Base-by-base conservation (phyloP, 92 coral and sea anemone species). In the Phenganax marumi region DNA sequence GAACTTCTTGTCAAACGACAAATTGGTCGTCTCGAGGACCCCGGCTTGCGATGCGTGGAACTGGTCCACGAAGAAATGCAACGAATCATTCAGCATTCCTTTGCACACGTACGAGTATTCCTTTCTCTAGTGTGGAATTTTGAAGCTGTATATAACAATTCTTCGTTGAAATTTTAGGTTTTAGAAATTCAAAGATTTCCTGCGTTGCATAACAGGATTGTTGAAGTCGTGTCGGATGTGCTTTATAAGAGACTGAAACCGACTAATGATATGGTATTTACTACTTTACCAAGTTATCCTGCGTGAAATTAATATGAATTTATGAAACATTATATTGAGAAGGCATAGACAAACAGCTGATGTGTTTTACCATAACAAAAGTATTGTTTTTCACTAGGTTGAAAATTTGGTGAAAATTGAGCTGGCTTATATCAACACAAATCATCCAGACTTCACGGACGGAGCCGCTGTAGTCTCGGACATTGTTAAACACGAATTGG, bases 1-100 rank as follows among this genome's bases (percentile, higher is more conserved):
- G 97, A 93, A 70, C 82, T 93, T 47, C 75, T 93, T 39, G 97
- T 93, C 18, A 93, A 93, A 80, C 87, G 97, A 61, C 97, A 93
- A 85, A 93, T 93, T 24, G 90, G 97, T 50, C 90, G 97, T n/a
- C 83, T 93, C 39, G 97, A 93, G 51, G 97, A 93, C 52, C 97
- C 97, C 48, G 92, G 97, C 77, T 87, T 93, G 64, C 88, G 97
- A 10, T 93, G 97, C 75, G 96, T 93, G 68, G 97, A 93, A 83
- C 89, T 93, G 26, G 97, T 93, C 55, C 97, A 93, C 24, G 97
- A 93, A 50, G 97, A 93, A 87, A 93, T 93, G 97, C 97, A 91
- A 84, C 86, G 97, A 77, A 93, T 93, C 57, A 90, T 93, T 55
- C 97, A 93, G 73, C 97, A 92, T 70, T 89, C 97, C 46, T 93